Conservation (phyloP, 2,888 invertebrate genomes). For the Amorpha juglandis region DNA sequence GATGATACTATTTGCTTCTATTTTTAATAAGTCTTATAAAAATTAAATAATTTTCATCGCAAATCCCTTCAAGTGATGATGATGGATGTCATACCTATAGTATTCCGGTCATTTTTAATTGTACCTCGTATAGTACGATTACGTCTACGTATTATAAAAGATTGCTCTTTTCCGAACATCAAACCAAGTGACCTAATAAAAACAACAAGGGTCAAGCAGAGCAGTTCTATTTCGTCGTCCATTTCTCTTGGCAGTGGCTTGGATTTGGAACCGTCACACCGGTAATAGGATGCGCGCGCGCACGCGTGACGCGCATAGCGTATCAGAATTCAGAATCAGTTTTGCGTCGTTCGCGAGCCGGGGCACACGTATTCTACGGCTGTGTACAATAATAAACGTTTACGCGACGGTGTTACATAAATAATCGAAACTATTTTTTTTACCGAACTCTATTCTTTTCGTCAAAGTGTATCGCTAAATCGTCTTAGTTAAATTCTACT, state of each 20-base stretch:
- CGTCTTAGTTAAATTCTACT: slow-evolving; percentile 16
- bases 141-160: not conserved
- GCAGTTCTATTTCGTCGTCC: slow-evolving; percentile 31
- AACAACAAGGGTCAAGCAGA: slow-evolving; percentile 13
- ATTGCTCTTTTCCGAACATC: not conserved
- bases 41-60: too few relatives aligned
- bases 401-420: slow-evolving; percentile 60
- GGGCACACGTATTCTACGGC: slow-evolving; percentile 52
- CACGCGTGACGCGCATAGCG: slow-evolving; percentile 41
- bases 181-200: slow-evolving; percentile 16
- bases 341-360: slow-evolving; percentile 56
- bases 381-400: slow-evolving; percentile 40
- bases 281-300: slow-evolving; percentile 47
- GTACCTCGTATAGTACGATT: not conserved
- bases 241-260: slow-evolving; percentile 44
- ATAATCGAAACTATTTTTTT: slow-evolving; percentile 36
- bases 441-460: slow-evolving; percentile 39
- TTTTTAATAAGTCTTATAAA: too few relatives aligned
- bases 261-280: slow-evolving; percentile 45
- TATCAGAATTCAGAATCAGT: slow-evolving; percentile 55
- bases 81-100: not conserved
- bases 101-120: not conserved
- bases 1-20: too few relatives aligned
- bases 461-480: slow-evolving; percentile 37
- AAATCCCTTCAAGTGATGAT: not conserved